phyloP scores from a whole-genome alignment of 2,888 invertebrate species.

The Parnassius apollo region DNA sequence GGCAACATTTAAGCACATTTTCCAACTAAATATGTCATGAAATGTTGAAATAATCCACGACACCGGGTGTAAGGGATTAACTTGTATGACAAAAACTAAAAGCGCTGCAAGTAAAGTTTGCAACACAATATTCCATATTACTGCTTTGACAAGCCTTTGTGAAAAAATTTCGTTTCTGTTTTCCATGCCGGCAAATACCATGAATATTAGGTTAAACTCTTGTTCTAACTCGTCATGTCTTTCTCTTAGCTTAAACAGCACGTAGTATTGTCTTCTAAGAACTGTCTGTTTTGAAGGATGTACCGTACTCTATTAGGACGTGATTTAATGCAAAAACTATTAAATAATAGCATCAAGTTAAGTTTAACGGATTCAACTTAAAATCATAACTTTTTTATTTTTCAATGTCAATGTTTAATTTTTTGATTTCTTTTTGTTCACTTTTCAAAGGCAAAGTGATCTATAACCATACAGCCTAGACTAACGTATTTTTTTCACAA shows the following conservation, averaged over 20 bases:
- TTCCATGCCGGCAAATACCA: constrained; percentile 53
- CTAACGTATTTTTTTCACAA: too few species aligned
- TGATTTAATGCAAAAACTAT: too few species aligned
- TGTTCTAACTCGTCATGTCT: constrained; percentile 14
- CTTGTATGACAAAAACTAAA: constrained; percentile 81
- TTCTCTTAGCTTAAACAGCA: neutral
- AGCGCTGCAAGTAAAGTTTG: constrained; percentile 75
- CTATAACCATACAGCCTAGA: too few species aligned
- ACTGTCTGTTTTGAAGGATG: too few species aligned
- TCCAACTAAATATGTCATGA: constrained; percentile 80
- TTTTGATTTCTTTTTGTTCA: too few species aligned
- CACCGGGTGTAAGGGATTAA: constrained; percentile 83
- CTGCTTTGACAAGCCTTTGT: constrained; percentile 82
- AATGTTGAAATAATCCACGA: constrained; percentile 84
- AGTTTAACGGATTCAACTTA: too few species aligned
- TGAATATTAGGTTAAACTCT: constrained; percentile 31
- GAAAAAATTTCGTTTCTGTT: constrained; percentile 79
- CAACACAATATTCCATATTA: constrained; percentile 81
- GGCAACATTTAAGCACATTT: constrained; percentile 84
- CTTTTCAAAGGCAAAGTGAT: too few species aligned
- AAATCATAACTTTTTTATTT: too few species aligned
- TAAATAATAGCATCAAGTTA: too few species aligned
- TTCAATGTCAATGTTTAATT: too few species aligned
- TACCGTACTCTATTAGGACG: too few species aligned
- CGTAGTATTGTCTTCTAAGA: too few species aligned